Evolutionary conservation across 2,797 vertebrate genomes (phyloP).

Genomic region (Odontamblyopus rebecca): DNA sequence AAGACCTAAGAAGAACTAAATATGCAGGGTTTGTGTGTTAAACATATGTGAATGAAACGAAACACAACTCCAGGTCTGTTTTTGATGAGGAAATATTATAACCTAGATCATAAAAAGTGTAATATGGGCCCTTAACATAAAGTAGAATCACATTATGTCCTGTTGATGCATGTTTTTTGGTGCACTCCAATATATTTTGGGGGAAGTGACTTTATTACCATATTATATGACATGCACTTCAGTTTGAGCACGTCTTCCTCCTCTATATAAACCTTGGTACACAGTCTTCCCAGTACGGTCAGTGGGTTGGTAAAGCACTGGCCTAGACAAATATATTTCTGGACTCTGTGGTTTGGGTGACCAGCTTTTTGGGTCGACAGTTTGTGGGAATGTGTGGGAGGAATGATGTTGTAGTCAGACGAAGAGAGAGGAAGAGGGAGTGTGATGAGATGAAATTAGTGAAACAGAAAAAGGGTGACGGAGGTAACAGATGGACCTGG

Average conservation of each 20-base stretch:
- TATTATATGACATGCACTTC: not conserved
- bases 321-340: constrained; percentile 44
- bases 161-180: too few relatives aligned
- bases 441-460: constrained; percentile 51
- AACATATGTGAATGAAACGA: too few relatives aligned
- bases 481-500: constrained; percentile 30
- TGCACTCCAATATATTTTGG: too few relatives aligned
- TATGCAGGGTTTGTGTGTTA: too few relatives aligned
- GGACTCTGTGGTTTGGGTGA: constrained; percentile 53
- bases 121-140: too few relatives aligned
- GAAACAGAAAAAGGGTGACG: constrained; percentile 35
- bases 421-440: constrained; percentile 27
- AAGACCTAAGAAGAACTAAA: too few relatives aligned
- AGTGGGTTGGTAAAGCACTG: constrained; percentile 45
- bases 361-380: constrained; percentile 30
- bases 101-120: too few relatives aligned
- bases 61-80: too few relatives aligned
- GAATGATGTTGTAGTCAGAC: constrained; percentile 35
- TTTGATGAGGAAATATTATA: too few relatives aligned
- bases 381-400: constrained; percentile 61
- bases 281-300: constrained; percentile 45
- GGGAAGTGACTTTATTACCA: not conserved
- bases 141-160: too few relatives aligned
- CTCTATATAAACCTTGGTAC: constrained; percentile 33
- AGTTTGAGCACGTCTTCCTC: not conserved